A percentile compares a stretch with the other conserved stretches of the same genome.
These are phyloP conservation scores for Paramormyrops kingsleyae DNA, from an alignment of 2,113 vertebrate species.

Conservation along the genomic window DNA sequence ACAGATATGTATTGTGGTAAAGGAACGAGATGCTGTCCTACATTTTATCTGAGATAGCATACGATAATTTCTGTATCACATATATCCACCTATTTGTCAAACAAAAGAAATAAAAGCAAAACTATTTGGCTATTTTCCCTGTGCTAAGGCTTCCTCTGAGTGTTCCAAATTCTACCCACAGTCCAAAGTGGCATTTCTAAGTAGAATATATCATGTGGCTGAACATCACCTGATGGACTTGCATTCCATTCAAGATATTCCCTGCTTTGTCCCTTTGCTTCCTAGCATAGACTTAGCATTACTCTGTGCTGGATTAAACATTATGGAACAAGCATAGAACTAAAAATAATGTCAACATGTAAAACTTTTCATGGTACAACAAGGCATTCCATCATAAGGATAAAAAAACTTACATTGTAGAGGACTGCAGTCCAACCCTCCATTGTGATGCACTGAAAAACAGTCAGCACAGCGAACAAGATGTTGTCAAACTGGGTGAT, in stretches of 20 bases:
- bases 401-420: conserved; percentile 64
- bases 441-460: conserved; percentile 99
- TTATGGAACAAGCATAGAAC: background rate
- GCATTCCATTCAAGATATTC: background rate
- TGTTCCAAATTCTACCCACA: background rate
- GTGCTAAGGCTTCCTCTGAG: background rate
- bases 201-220: background rate
- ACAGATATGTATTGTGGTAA: too few species aligned
- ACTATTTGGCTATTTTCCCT: background rate
- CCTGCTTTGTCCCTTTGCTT: background rate
- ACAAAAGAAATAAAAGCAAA: background rate
- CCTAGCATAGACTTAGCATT: background rate
- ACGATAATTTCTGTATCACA: background rate
- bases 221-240: background rate
- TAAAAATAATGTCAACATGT: background rate
- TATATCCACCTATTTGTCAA: background rate
- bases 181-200: background rate
- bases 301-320: background rate
- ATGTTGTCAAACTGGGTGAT: conserved; percentile 99
- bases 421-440: conserved; percentile 97
- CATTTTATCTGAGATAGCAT: background rate
- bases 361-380: background rate
- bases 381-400: background rate
- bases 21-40: background rate
- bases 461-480: conserved; percentile 94